phyloP scores from a whole-genome alignment of 2,888 invertebrate genomes.

The Netelia melanura region DNA sequence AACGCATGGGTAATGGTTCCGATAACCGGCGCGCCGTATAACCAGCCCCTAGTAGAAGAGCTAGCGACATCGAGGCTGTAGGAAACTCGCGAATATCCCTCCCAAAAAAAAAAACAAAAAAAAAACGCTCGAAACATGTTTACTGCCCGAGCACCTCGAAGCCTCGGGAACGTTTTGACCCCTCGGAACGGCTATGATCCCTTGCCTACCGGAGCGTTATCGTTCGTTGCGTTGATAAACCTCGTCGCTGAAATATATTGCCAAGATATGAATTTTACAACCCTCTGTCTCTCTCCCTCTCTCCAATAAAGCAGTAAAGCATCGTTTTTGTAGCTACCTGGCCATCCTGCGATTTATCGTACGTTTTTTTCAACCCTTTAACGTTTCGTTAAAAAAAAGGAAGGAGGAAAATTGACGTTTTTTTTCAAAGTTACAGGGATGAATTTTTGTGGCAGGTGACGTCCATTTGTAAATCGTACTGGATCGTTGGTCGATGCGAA shows the following conservation, averaged over 20 bases:
- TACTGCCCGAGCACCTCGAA: slow-evolving; percentile 25
- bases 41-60: slow-evolving; percentile 33
- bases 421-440: too few species aligned
- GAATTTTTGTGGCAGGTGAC: slow-evolving; percentile 33
- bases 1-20: slow-evolving; percentile 66
- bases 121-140: slow-evolving; percentile 53
- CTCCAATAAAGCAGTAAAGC: slow-evolving; percentile 5
- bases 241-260: not conserved
- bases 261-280: slow-evolving; percentile 10
- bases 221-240: slow-evolving; percentile 24
- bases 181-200: not conserved
- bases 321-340: not conserved
- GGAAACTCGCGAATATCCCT: not conserved
- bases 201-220: slow-evolving; percentile 15
- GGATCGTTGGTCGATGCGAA: slow-evolving; percentile 75
- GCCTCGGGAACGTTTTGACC: slow-evolving; percentile 20
- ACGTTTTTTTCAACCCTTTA: not conserved
- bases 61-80: slow-evolving; percentile 2
- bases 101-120: slow-evolving; percentile 37
- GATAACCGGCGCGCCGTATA: slow-evolving; percentile 67
- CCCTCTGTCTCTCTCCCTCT: not conserved
- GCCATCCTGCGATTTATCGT: not conserved
- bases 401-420: not conserved
- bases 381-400: not conserved
- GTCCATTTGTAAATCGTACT: slow-evolving; percentile 72